Evolutionary conservation across 2,888 invertebrate genomes (phyloP).

Genomic region (Agonopterix arenella): DNA sequence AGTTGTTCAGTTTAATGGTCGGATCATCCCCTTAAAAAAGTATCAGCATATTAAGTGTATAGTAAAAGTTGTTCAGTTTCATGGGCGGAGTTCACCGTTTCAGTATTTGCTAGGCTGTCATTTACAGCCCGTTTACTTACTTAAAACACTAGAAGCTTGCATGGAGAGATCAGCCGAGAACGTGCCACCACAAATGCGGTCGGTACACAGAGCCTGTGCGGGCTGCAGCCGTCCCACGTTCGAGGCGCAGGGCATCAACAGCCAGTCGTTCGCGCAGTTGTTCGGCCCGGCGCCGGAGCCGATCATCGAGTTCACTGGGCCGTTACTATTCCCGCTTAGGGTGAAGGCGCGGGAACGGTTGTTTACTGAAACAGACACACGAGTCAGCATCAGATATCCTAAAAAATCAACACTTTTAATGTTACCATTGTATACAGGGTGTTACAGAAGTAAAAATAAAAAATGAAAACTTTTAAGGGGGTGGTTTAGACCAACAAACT

Average conservation of each 20-base stretch:
- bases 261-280: conserved; percentile 86
- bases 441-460: no score
- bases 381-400: no score
- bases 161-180: conserved; percentile 84
- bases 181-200: conserved; percentile 89
- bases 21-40: no score
- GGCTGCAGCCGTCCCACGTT: conserved; percentile 80
- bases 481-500: no score
- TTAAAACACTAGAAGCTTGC: conserved; percentile 81
- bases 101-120: no score
- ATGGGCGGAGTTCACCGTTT: no score
- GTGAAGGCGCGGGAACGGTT: conserved; percentile 86
- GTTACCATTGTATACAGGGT: no score
- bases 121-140: conserved; percentile 74
- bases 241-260: conserved; percentile 86
- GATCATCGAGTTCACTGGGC: conserved; percentile 82
- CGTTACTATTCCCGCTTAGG: conserved; percentile 85
- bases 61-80: no score
- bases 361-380: conserved; percentile 65
- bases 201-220: conserved; percentile 80
- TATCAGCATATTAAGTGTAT: no score
- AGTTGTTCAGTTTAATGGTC: no score
- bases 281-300: conserved; percentile 80
- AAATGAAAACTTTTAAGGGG: no score
- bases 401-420: no score